Percentiles rank a stretch among this genome's conserved stretches.
Conservation (phyloP, 1,140 invertebrate species). For the Drosophila nasuta region DNA sequence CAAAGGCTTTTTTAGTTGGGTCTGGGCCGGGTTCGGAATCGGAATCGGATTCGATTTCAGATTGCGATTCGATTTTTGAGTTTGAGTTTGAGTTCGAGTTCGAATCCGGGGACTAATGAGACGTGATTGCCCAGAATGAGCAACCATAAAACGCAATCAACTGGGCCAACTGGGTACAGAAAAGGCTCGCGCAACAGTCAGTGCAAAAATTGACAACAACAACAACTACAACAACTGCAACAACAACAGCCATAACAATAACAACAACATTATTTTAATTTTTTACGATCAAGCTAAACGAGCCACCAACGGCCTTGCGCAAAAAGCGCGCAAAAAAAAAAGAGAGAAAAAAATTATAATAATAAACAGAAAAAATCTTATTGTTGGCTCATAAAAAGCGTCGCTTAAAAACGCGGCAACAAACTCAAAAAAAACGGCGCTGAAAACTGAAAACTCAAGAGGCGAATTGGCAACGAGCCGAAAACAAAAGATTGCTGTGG, state of each 20-base stretch:
- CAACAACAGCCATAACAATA: conserved; percentile 12
- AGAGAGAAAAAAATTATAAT: conserved; percentile 13
- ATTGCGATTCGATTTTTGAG: neutral
- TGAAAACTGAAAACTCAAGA: conserved; percentile 29
- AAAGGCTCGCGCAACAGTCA: conserved; percentile 28
- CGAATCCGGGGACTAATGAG: conserved; percentile 39
- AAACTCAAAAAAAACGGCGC: conserved; percentile 9
- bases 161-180: conserved; percentile 32
- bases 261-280: conserved; percentile 33
- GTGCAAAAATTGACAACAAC: neutral
- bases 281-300: conserved; percentile 40
- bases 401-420: conserved; percentile 28
- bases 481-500: conserved; percentile 42
- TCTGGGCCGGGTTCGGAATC: conserved; percentile 10
- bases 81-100: neutral
- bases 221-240: conserved; percentile 11
- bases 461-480: conserved; percentile 30
- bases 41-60: neutral
- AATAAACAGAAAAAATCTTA: conserved; percentile 36
- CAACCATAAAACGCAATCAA: conserved; percentile 44
- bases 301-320: conserved; percentile 46
- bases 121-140: conserved; percentile 46
- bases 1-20: conserved; percentile 33
- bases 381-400: conserved; percentile 46
- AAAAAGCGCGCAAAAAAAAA: conserved; percentile 20